Evolutionary conservation across 2,888 invertebrate species (phyloP).

Genomic region (Spilosoma lubricipeda): DNA sequence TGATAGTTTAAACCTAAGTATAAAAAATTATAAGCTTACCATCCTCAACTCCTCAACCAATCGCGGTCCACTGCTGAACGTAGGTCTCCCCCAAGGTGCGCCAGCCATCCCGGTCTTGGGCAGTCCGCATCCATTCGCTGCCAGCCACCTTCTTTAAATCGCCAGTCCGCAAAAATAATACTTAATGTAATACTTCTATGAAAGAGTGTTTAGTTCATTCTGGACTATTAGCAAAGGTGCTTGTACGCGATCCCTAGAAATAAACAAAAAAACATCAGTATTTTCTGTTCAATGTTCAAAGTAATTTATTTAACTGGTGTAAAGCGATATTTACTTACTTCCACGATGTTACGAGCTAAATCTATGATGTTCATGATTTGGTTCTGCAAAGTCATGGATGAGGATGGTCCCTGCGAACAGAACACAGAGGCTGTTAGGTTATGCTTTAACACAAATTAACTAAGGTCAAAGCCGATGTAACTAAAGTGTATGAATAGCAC

Average conservation of each 20-base stretch:
- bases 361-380: slow-evolving; percentile 40
- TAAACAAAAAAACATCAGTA: neutral
- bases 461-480: too few relatives aligned
- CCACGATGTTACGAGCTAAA: slow-evolving; percentile 24
- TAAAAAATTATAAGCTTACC: too few relatives aligned
- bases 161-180: too few relatives aligned
- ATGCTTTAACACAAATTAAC: too few relatives aligned
- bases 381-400: slow-evolving; percentile 33
- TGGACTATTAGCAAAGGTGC: neutral
- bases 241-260: slow-evolving; percentile 3
- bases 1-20: too few relatives aligned
- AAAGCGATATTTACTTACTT: slow-evolving; percentile 31
- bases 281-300: neutral
- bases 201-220: slow-evolving; percentile 25
- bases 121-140: too few relatives aligned
- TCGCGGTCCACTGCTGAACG: too few relatives aligned
- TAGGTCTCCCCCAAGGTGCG: too few relatives aligned
- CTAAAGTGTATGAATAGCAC: too few relatives aligned
- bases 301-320: neutral
- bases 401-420: slow-evolving; percentile 42
- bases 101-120: too few relatives aligned
- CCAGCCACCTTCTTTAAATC: too few relatives aligned
- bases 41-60: too few relatives aligned
- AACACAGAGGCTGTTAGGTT: neutral
- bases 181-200: slow-evolving; percentile 30